phyloP scores from a whole-genome alignment of 2,113 vertebrate genomes.

The Rhinopithecus roxellana region DNA sequence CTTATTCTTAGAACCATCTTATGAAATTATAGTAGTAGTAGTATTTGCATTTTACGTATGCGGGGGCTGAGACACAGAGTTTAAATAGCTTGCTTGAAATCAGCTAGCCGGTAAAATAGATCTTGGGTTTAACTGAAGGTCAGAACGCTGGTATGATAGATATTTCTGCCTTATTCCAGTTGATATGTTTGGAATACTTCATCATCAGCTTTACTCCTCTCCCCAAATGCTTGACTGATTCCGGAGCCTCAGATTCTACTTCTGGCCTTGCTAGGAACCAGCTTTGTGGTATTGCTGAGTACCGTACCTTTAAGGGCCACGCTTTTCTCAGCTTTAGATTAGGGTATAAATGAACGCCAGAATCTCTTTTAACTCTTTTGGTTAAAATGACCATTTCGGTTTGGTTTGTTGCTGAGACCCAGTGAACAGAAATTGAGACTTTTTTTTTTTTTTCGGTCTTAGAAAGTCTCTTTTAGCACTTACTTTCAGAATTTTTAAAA shows the following conservation, averaged over 20 bases:
- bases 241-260: neutral
- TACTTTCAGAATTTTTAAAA: neutral
- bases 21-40: neutral
- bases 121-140: neutral
- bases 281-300: neutral
- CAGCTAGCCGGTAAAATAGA: neutral
- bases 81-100: slow-evolving; percentile 3
- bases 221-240: neutral
- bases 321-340: neutral
- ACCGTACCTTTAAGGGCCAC: neutral
- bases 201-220: neutral
- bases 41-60: slow-evolving; percentile 24
- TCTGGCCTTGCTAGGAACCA: neutral
- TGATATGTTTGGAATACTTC: neutral
- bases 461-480: neutral
- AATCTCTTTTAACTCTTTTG: neutral
- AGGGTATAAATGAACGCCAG: neutral
- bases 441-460: neutral
- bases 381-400: neutral
- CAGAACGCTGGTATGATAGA: neutral
- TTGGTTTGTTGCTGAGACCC: neutral
- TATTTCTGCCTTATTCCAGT: neutral
- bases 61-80: neutral
- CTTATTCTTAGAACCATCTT: neutral
- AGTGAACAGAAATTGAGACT: neutral